phyloP scores from a whole-genome alignment of 2,113 vertebrate genomes.

The Chiloscyllium plagiosum region DNA sequence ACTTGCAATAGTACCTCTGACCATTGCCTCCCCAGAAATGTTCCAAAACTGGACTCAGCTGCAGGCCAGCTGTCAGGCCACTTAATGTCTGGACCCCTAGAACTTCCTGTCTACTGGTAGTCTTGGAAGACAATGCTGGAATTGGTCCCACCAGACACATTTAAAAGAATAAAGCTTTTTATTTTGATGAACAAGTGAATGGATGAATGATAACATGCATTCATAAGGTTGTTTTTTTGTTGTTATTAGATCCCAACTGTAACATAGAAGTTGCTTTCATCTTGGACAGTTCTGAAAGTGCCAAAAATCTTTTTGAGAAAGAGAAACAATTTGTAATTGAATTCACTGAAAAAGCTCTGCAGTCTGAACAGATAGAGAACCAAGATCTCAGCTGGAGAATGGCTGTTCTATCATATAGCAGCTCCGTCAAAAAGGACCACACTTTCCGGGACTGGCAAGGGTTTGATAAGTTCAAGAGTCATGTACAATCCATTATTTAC shows the following conservation, averaged over 20 bases:
- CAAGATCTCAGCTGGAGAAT: constrained; percentile 57
- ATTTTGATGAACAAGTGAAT: neutral
- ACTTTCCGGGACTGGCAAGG: constrained; percentile 68
- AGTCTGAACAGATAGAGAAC: constrained; percentile 51
- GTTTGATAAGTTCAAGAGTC: constrained; percentile 63
- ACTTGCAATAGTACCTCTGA: too few species aligned
- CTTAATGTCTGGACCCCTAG: too few species aligned
- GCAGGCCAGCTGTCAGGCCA: too few species aligned
- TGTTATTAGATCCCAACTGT: constrained; percentile 57
- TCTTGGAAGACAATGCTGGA: too few species aligned
- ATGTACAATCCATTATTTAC: constrained; percentile 57
- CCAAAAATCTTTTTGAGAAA: constrained; percentile 57
- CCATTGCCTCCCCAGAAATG: too few species aligned
- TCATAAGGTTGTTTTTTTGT: constrained; percentile 38
- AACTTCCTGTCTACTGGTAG: too few species aligned
- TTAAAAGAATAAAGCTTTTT: neutral
- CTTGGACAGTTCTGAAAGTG: constrained; percentile 84
- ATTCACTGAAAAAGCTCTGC: constrained; percentile 61
- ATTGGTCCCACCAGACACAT: too few species aligned
- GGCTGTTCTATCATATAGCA: constrained; percentile 79
- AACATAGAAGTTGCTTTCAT: constrained; percentile 71
- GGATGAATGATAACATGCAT: neutral
- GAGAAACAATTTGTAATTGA: constrained; percentile 70
- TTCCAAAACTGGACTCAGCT: too few species aligned
- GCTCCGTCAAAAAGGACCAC: constrained; percentile 66